Evolutionary conservation across 2,797 vertebrate genomes (phyloP), one percentile per base, ranked within the genome.

Genomic region (Perodicticus potto): DNA sequence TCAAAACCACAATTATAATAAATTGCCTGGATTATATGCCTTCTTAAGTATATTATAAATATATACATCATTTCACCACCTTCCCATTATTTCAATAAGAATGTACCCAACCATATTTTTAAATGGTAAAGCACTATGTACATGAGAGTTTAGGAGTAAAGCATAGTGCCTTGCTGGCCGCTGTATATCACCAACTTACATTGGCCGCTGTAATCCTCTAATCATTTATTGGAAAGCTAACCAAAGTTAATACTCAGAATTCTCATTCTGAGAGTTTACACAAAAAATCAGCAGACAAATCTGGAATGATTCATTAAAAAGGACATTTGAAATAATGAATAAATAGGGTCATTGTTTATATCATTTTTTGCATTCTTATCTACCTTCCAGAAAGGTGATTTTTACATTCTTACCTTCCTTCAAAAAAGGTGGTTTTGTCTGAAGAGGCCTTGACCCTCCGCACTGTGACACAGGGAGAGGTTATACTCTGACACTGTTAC

Each of bases 1-100:
- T 95, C 29, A 45, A 82, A 94, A 74, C 22, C 53, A 34, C 65
- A 72, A 40, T 43, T 91, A n/a, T 59, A 92, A 90, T 87, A 73
- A 85, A 63, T 72, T 86, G 43, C 73, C n/a, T 91, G 37, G 8
- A 59, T 76, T 76, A 13, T 70, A n/a, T 61, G 23, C 19, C 13
- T 86, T 81, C 53, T 89, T 77, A 84, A 63, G 32, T 67, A 25
- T 89, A 91, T 94, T 91, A 59, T 59, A 67, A 83, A 67, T 59
- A 37, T 1, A 1, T 63, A 72, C 17, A 69, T 63, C 23, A 29
- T 96, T 83, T 86, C 20, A 59, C 49, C n/a, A 89, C 27, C 27
- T 80, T 91, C 8, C 22, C 25, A 34, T 87, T 74, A 70, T 49
- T 91, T 91, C 67, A 95, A 77, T 61, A 80, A 19, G 32, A 61